These are phyloP conservation scores for Campopleginae sp. DNA, from an alignment of 2,888 invertebrate genomes.

Conservation along the genomic window DNA sequence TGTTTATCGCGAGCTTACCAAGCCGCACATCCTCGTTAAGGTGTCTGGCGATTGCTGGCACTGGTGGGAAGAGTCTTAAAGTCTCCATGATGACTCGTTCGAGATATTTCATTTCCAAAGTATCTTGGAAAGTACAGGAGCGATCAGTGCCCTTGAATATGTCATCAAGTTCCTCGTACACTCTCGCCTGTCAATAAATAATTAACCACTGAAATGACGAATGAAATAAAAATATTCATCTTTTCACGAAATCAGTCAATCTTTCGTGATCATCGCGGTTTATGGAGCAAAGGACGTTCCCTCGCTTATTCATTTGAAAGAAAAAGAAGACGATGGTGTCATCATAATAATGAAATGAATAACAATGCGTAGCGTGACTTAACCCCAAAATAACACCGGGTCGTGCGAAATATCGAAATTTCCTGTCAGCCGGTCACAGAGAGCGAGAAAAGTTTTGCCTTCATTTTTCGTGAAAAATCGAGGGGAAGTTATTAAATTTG, in stretches of 20 bases:
- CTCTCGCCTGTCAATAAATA: slow-evolving; percentile 85
- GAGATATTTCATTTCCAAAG: slow-evolving; percentile 93
- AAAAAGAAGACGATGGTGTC: neutral
- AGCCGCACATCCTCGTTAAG: slow-evolving; percentile 90
- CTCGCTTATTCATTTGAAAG: neutral
- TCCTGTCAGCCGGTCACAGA: slow-evolving; percentile 45
- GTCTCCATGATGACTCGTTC: slow-evolving; percentile 93
- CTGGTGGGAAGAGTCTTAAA: slow-evolving; percentile 91
- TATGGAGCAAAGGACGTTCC: neutral
- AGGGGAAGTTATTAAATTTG: slow-evolving; percentile 25
- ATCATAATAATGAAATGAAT: neutral
- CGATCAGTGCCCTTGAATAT: slow-evolving; percentile 92
- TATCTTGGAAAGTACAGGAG: slow-evolving; percentile 92
- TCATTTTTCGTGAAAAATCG: slow-evolving; percentile 21
- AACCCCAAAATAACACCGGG: neutral
- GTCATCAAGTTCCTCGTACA: slow-evolving; percentile 89
- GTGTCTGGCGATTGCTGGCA: slow-evolving; percentile 91
- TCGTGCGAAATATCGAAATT: slow-evolving; percentile 42
- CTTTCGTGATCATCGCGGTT: neutral
- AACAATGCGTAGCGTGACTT: neutral
- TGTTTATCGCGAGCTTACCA: slow-evolving; percentile 84
- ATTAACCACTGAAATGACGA: neutral
- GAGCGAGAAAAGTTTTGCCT: slow-evolving; percentile 20
- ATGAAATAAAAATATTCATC: neutral
- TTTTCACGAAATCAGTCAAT: neutral